Evolutionary conservation across 2,797 vertebrate genomes (phyloP).

Genomic region (Danio tinwini): DNA sequence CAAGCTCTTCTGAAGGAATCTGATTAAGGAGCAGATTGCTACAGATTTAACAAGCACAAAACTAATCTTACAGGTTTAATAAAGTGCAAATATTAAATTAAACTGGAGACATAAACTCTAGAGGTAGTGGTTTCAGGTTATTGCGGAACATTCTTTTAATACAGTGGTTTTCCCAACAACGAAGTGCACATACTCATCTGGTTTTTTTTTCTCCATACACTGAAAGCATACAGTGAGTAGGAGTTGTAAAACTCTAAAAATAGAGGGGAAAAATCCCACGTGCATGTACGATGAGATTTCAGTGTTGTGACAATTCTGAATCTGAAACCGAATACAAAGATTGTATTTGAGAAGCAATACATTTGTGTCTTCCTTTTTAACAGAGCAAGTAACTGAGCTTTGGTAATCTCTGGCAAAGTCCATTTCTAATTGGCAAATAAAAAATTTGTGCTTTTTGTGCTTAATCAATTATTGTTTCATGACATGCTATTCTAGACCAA

Average conservation of each 20-base stretch:
- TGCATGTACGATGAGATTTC: background rate
- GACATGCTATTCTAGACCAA: background rate
- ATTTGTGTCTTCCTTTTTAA: background rate
- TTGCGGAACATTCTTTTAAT: background rate
- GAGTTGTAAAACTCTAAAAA: background rate
- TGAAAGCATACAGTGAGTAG: too few relatives aligned
- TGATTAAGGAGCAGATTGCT: background rate
- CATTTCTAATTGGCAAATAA: background rate
- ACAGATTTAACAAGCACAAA: background rate
- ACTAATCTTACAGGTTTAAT: background rate
- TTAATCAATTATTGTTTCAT: background rate
- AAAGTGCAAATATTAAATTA: background rate
- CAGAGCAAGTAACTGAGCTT: background rate
- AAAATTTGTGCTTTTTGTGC: background rate
- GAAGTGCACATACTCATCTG: background rate
- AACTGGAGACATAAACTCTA: background rate
- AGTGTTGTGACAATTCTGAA: background rate
- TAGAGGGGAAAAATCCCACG: background rate
- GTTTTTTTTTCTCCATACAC: background rate
- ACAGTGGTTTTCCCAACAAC: background rate
- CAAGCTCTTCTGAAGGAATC: background rate
- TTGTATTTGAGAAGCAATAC: background rate
- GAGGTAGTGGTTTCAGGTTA: constrained; percentile 4
- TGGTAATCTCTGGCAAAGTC: background rate
- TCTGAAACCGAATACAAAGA: background rate